Evolutionary conservation across 2,888 invertebrate genomes (phyloP), one percentile per base, ranked within the genome.

Genomic region (Philaethria dido): DNA sequence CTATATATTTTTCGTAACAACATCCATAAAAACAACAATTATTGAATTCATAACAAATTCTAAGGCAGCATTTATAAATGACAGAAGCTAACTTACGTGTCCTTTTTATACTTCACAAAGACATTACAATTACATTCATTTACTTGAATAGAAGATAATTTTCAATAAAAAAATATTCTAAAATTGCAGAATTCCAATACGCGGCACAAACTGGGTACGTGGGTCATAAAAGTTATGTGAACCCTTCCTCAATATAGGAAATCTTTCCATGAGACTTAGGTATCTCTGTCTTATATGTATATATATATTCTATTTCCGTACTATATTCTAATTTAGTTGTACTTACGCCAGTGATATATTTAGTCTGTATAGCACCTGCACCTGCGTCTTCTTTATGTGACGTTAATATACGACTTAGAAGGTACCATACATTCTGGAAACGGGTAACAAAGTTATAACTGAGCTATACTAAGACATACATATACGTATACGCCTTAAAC

Each of bases 301-400:
- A n/a, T n/a, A n/a, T n/a, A n/a, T 45, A 16, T 33, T 45, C 20
- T 8, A 45, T 18, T 14, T 18, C 60, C 29, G 11, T 33, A 42
- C 22, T 42, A 11, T 25, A 42, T 22, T 25, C 25, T 57, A 42
- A 57, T 42, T 42, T 42, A 42, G 22, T 16, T 42, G 42, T 25
- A 57, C 25, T 42, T 39, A 52, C 57, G 2, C n/a, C 39, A 44
- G 22, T 42, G 57, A 39, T 42, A 57, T 42, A 42, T 42, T 57
- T 57, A 57, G 57, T 39, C 57, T 57, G n/a, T n/a, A 39, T 39
- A 22, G 11, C 25, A 25, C 42, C 22, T 57, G 39, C 57, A 57
- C 57, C 57, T 57, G 57, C 25, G 42, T 16, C 42, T 57, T n/a
- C 22, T 25, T 57, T n/a, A 42, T 25, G 11, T 42, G 57, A 42